Evolutionary conservation across 1,140 invertebrate genomes (phyloP), one percentile per base, ranked within the genome.

Genomic region (Paramacrobiotus metropolitanus): DNA sequence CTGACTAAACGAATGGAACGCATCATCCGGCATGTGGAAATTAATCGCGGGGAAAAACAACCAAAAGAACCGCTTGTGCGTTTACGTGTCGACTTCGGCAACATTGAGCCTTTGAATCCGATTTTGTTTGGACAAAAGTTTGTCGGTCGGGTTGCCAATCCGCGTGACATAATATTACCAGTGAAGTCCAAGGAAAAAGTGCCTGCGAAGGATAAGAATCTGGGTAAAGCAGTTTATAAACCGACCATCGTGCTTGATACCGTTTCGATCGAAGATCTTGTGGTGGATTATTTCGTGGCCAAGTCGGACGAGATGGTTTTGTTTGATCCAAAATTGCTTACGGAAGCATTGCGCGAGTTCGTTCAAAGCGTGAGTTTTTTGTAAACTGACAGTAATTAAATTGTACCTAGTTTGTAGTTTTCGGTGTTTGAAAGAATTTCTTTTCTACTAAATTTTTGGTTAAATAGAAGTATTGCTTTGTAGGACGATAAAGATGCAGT

Each of bases 61-160:
- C 85, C 86, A 0, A 73, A 68, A 2, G 66, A 82, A 61, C 90
- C 90, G 1, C 75, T 94, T 1, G 80, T 96, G 62, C 76, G 90
- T 62, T 68, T 95, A 20, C 78, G 82, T 66, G 76, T 93, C 18
- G 79, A 83, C 66, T 89, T 84, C 71, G 73, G 81, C 61, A 82
- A 73, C 28, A 72, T 72, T 66, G 73, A 77, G 63, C 68, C 72
- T 2, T 74, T 78, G 60, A 75, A 70, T 65, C 62, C 65, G 29
- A 62, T 68, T 59, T 77, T 83, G 66, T 90, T 90, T 76, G 81
- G 83, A 1, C 83, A 86, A 68, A 76, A 79, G 64, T 82, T 77
- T 72, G 68, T 75, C 44, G 72, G 74, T 61, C 68, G 69, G 64
- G 76, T 81, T 15, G 80, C 78, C 1, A 82, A 82, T 69, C 74